Evolutionary conservation across 2,888 invertebrate species (phyloP).

Genomic region (Acleris holmiana): DNA sequence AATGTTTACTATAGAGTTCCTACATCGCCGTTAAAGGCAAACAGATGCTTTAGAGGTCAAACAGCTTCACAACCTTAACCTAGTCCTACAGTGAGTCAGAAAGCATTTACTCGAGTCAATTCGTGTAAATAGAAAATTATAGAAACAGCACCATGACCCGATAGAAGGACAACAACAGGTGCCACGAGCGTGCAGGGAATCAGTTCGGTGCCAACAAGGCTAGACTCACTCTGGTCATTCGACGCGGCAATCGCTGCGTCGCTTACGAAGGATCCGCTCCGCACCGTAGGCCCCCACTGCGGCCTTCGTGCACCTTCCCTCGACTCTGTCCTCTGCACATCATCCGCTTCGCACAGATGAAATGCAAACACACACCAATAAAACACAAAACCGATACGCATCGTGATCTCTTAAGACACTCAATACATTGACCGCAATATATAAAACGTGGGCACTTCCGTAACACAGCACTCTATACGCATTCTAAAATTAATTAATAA

Average conservation of each 20-base stretch:
- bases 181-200: conserved; percentile 59
- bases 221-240: conserved; percentile 77
- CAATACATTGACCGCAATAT: conserved; percentile 65
- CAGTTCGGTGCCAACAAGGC: conserved; percentile 50
- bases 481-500: conserved; percentile 68
- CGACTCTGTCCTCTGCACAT: conserved; percentile 76
- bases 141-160: conserved; percentile 40
- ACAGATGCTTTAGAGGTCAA: conserved; percentile 40
- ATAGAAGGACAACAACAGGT: conserved; percentile 71
- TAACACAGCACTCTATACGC: conserved; percentile 70
- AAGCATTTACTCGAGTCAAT: conserved; percentile 4
- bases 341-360: conserved; percentile 78
- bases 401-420: conserved; percentile 78
- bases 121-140: conserved; percentile 18
- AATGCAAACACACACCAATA: conserved; percentile 81
- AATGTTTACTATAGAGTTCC: conserved; percentile 37
- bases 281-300: conserved; percentile 72
- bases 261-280: conserved; percentile 67
- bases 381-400: conserved; percentile 81
- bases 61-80: conserved; percentile 31
- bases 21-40: conserved; percentile 39
- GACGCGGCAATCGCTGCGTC: conserved; percentile 65
- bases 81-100: conserved; percentile 36
- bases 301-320: conserved; percentile 70
- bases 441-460: conserved; percentile 64